Evolutionary conservation across 2,797 vertebrate species (phyloP), one percentile per base, ranked within the genome.

Genomic region (Scolopax bukidnonensis): DNA sequence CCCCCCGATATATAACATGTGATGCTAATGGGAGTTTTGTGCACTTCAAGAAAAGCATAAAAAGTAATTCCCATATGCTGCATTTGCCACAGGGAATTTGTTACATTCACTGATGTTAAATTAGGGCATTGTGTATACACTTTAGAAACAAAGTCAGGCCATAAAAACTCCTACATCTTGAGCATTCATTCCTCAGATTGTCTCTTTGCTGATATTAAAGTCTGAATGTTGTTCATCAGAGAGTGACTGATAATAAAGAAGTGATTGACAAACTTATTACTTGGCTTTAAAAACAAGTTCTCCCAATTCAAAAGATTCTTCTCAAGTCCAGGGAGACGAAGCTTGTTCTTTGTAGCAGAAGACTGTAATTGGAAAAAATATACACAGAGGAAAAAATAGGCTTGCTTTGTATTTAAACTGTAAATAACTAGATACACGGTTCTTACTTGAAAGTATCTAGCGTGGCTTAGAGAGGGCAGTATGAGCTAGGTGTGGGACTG

Each of bases 181-280:
- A 94, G 71, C 88, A 93, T 92, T 90, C 94, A 80, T 92, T 96
- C 90, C 77, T 97, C 94, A 83, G 87, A 96, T 88, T 91, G 94
- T 96, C 96, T 97, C 96, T 92, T 88, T 89, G 85, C 90, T 89
- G 92, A 97, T 97, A 97, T 97, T 97, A 96, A 96, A 97, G 85
- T 83, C 96, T 97, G 95, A 95, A 96, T 90, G 95, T 95, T 96
- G 97, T 90, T 97, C 97, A 97, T 96, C 94, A 95, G 95, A 97
- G 96, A 97, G 87, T 92, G 94, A 95, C 96, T 94, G 95, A 96
- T 97, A 97, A 96, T 97, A 97, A 97, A 97, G 92, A 89, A 97
- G 87, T 96, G 97, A 97, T 94, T 96, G 97, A 97, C 97, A 97
- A 97, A 97, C 94, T 97, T 96, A 97, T 97, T 96, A 94, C 93